Evolutionary conservation across 2,797 vertebrate species (phyloP), one percentile per base, ranked within the genome.

Genomic region (Fistularia tabacaria): DNA sequence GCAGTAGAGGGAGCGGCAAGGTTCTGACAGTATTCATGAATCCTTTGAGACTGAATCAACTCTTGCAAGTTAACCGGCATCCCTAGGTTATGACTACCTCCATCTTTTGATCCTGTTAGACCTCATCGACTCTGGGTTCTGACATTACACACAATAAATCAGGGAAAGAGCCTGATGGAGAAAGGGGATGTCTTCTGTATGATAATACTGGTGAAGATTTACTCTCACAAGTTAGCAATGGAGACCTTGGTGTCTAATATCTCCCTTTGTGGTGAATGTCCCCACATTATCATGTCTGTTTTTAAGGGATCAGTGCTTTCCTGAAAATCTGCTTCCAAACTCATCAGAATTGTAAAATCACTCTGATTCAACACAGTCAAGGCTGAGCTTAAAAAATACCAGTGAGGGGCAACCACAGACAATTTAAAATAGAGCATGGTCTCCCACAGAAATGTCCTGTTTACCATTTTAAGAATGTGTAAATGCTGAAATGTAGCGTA

Each of bases 381-480:
- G 76, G 65, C 67, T 51, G 46, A 72, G 75, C 76, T 78, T 70
- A 79, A 81, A 79, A 82, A 14, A 77, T 73, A 86, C 71, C 79
- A 77, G 62, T 64, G 53, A 81, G 80, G 80, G 77, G 71, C 73
- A 76, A 87, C 87, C 83, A 77, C 79, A 85, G 75, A 70, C 74
- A 83, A 83, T 83, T 82, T 63, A 84, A 86, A 88, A 77, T 88
- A 80, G 82, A 83, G 78, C 74, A 76, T 83, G 84, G 85, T 80
- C 74, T 85, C 80, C 87, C 87, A 82, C 87, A 89, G 85, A 77
- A 83, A 87, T 87, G 81, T 81, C 75, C 77, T 72, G 69, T 84
- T 84, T 88, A 81, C 87, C 73, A 69, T 88, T 88, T 88, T 83
- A 58, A 86, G 85, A 83, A 86, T 76, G 86, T 85, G 82, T 84